A percentile compares a stretch with the other conserved stretches of the same genome.
phyloP scores from a whole-genome alignment of 2,797 vertebrate species.

The Urocyon cinereoargenteus region DNA sequence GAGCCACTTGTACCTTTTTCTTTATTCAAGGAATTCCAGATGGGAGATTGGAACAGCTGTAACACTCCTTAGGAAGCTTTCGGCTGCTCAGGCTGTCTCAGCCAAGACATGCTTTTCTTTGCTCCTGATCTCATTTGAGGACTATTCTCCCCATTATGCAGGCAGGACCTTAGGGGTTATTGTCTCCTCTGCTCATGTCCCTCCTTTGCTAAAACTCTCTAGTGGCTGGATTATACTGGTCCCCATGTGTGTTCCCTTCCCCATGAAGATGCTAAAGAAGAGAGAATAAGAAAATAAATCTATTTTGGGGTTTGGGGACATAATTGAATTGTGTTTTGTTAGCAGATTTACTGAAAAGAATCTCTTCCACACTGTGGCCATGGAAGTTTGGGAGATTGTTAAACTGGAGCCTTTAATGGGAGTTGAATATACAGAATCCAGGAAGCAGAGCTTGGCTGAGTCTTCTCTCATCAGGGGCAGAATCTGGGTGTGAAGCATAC shows the following conservation, averaged over 20 bases:
- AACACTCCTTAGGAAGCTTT: not conserved
- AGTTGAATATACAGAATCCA: slow-evolving; percentile 25
- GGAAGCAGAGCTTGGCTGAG: not conserved
- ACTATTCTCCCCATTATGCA: not conserved
- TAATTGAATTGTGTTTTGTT: slow-evolving; percentile 56
- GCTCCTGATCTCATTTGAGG: slow-evolving; percentile 7
- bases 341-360: slow-evolving; percentile 51
- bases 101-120: slow-evolving; percentile 18
- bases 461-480: slow-evolving; percentile 37
- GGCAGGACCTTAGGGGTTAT: not conserved
- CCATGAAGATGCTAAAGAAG: slow-evolving; percentile 50
- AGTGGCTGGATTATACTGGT: slow-evolving; percentile 10
- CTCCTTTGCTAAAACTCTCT: slow-evolving; percentile 13
- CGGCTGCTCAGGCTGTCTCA: slow-evolving; percentile 30
- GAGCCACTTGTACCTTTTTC: not conserved
- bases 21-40: slow-evolving; percentile 38
- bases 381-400: slow-evolving; percentile 11
- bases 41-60: slow-evolving; percentile 31
- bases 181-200: not conserved
- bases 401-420: not conserved
- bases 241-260: not conserved
- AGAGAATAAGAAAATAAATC: slow-evolving; percentile 25
- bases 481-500: slow-evolving; percentile 50
- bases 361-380: not conserved
- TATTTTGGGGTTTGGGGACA: not conserved